These are phyloP conservation scores for Triops cancriformis DNA, from an alignment of 1,140 invertebrate species.

Conservation along the genomic window DNA sequence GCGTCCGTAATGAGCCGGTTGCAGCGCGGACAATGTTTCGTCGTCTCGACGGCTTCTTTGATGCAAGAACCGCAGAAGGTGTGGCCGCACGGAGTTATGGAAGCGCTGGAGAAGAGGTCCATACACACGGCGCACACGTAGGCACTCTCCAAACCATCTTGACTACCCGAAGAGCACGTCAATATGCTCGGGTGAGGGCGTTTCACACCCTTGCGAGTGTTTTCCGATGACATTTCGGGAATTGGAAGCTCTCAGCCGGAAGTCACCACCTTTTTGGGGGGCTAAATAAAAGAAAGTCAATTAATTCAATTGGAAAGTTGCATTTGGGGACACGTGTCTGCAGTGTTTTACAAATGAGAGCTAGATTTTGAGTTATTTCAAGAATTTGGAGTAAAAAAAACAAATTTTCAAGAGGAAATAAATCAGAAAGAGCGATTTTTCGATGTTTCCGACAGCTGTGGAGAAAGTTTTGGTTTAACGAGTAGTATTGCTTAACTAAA, in stretches of 20 bases:
- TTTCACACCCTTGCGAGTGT: neutral
- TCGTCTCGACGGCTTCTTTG: conserved; percentile 63
- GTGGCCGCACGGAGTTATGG: conserved; percentile 88
- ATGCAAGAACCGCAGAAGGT: conserved; percentile 86
- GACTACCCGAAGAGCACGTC: conserved; percentile 16
- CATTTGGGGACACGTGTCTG: too few relatives aligned
- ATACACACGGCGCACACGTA: conserved; percentile 82
- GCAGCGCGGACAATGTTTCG: conserved; percentile 78
- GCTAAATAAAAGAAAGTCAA: too few relatives aligned
- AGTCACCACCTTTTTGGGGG: neutral
- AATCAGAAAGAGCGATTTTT: too few relatives aligned
- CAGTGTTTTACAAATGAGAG: too few relatives aligned
- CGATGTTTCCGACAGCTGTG: too few relatives aligned
- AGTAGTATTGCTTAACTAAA: too few relatives aligned
- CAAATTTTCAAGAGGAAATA: too few relatives aligned
- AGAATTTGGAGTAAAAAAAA: too few relatives aligned
- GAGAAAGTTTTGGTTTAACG: too few relatives aligned
- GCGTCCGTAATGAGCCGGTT: conserved; percentile 56
- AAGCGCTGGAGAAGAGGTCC: conserved; percentile 79
- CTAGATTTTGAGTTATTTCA: too few relatives aligned
- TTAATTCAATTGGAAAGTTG: too few relatives aligned
- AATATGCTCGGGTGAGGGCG: neutral
- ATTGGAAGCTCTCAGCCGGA: neutral
- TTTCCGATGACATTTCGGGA: neutral
- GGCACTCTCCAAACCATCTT: conserved; percentile 61